Conservation (phyloP, 35 echinoderm and acorn worm species). For the Hemicentrotus pulcherrimus region DNA sequence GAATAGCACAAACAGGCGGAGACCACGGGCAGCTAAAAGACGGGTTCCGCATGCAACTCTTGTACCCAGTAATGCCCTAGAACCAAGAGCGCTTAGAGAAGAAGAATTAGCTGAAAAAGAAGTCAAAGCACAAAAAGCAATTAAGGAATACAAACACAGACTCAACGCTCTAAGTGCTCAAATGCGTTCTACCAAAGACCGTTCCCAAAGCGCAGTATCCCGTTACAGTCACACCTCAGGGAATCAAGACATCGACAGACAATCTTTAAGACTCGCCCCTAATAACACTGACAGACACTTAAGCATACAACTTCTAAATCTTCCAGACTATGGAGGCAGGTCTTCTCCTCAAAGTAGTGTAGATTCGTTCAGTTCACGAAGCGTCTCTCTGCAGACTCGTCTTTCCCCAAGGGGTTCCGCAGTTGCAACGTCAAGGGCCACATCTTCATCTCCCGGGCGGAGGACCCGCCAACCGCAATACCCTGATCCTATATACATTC, state of each 20-base stretch:
- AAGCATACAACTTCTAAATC: conserved; percentile 33
- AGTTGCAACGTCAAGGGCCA: no score
- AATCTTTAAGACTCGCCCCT: conserved; percentile 13
- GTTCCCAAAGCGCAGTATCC: background rate
- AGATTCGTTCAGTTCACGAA: background rate
- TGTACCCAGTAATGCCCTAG: background rate
- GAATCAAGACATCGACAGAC: background rate
- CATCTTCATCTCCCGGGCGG: background rate
- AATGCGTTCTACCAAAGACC: conserved; percentile 27
- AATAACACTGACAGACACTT: conserved; percentile 4
- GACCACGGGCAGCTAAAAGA: background rate
- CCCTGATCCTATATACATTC: conserved; percentile 38
- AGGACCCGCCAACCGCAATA: conserved; percentile 8
- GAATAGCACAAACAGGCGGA: background rate
- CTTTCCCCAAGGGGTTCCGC: conserved; percentile 10
- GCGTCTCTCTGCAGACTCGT: background rate
- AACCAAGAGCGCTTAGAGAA: background rate
- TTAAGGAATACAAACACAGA: conserved; percentile 45
- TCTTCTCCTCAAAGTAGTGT: conserved; percentile 1
- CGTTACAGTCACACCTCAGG: background rate
- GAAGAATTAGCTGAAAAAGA: background rate
- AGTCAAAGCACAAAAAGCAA: background rate
- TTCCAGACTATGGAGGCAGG: background rate
- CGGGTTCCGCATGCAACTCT: background rate
- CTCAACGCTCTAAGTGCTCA: conserved; percentile 26